Base-by-base conservation (phyloP, 1,140 invertebrate species). In the Plutomurus gul region DNA sequence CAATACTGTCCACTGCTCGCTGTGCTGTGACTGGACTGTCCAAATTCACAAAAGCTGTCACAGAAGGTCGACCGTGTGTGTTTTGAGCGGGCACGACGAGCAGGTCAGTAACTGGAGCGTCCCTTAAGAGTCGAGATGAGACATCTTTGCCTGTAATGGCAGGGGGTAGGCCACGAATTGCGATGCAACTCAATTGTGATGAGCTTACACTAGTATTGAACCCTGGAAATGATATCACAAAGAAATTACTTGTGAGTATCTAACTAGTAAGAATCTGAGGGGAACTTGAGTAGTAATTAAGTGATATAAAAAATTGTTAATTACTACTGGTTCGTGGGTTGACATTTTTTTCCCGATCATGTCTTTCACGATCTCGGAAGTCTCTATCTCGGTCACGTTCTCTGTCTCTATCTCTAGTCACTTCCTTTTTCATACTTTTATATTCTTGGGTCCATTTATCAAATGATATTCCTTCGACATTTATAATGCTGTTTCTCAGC, bases 131-230 rank as follows among this genome's bases (percentile, higher is more conserved):
- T 4, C 80, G 37, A 5, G 60, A 37, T 11, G 36, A 18, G 13
- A 82, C 39, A 27, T 81, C 81, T 71, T 76, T 74, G 5, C 30
- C 13, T 8, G 81, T 78, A 11, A 82, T 71, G 20, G 76, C 40
- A 7, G 73, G 79, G 13, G 79, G 75, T n/a, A 81, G 73, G 13
- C 78, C 75, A 20, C 78, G 22, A 47, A 82, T 79, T 11, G 71
- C 36, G 37, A 82, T 79, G 27, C 81, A 79, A 46, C 20, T 65
- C 37, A 47, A 75, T 20, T 75, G 77, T 10, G 20, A 11, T 11
- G 77, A 22, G 18, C 11, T 43, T n/a, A 16, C 77, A 65, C 27
- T 74, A 43, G 2, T 47, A 30, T 46, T 49, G 25, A 79, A 79
- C 11, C 77, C 77, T 79, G 27, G 8, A 25, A 72, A 46, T 18